These are phyloP conservation scores for Fragum fragum DNA, from an alignment of 2,888 invertebrate species.

Conservation along the genomic window DNA sequence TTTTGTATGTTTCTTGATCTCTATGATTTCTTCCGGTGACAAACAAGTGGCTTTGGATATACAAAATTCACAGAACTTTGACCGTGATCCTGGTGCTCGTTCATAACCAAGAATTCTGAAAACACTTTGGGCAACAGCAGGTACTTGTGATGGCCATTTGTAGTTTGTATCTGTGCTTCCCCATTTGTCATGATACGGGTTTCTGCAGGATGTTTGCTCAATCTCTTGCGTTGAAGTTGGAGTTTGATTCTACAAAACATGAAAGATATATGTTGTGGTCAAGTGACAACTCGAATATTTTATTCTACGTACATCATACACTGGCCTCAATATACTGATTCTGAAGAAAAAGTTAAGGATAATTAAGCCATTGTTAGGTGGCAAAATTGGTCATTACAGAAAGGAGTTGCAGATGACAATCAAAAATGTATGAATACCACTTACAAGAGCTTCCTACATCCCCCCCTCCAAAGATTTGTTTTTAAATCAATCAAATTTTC, in stretches of 20 bases:
- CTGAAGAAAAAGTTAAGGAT: too few relatives aligned
- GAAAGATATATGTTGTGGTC: too few relatives aligned
- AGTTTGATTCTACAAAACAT: background rate
- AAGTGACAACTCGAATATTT: too few relatives aligned
- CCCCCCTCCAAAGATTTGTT: too few relatives aligned
- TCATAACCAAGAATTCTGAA: constrained; percentile 60
- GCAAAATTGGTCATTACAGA: too few relatives aligned
- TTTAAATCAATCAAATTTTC: too few relatives aligned
- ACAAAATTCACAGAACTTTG: constrained; percentile 59
- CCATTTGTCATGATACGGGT: constrained; percentile 57
- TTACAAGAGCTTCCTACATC: too few relatives aligned
- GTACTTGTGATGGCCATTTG: constrained; percentile 48
- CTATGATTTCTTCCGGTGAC: constrained; percentile 48
- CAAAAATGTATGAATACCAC: too few relatives aligned
- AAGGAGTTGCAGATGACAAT: too few relatives aligned
- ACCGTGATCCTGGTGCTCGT: constrained; percentile 35
- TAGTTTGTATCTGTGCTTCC: constrained; percentile 53
- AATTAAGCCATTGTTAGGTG: too few relatives aligned
- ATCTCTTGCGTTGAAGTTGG: background rate
- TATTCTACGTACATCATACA: too few relatives aligned
- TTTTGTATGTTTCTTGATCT: constrained; percentile 41
- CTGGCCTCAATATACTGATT: too few relatives aligned
- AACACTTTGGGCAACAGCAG: constrained; percentile 42
- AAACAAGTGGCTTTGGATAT: constrained; percentile 42
- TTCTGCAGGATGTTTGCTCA: constrained; percentile 40